phyloP scores from a whole-genome alignment of 2,797 vertebrate species.

The Margarornis squamiger region DNA sequence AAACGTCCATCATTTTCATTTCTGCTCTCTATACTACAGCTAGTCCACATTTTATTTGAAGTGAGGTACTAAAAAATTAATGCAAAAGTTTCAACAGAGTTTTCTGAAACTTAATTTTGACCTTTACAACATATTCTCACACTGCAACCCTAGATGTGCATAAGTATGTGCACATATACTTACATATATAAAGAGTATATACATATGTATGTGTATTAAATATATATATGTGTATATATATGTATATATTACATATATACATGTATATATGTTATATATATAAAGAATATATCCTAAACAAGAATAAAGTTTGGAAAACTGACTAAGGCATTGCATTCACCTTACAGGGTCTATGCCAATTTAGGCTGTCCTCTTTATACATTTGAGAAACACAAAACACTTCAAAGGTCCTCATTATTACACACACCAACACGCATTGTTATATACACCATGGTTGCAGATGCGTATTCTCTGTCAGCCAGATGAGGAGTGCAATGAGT shows the following conservation, averaged over 20 bases:
- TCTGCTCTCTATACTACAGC: background rate
- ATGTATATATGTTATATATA: background rate
- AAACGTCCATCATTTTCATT: rapidly evolving
- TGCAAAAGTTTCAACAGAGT: background rate
- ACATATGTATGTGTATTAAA: too few species aligned
- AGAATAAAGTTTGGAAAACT: background rate
- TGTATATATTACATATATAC: background rate
- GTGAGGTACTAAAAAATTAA: background rate
- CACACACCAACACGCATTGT: background rate
- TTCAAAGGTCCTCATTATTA: background rate
- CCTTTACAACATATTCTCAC: background rate
- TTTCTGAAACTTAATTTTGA: background rate
- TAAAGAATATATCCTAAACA: background rate
- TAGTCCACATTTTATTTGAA: background rate
- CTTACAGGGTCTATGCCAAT: background rate
- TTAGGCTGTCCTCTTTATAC: background rate
- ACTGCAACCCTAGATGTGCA: rapidly evolving
- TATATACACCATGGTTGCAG: background rate
- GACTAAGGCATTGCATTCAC: background rate
- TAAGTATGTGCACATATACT: background rate
- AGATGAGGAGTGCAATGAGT: background rate
- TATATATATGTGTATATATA: too few species aligned
- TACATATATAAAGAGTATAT: background rate
- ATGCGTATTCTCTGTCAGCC: background rate
- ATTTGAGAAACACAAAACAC: background rate